A percentile compares a stretch with the other conserved stretches of the same genome.
Evolutionary conservation across 1,140 invertebrate genomes (phyloP).

Genomic region (Orius insidiosus): DNA sequence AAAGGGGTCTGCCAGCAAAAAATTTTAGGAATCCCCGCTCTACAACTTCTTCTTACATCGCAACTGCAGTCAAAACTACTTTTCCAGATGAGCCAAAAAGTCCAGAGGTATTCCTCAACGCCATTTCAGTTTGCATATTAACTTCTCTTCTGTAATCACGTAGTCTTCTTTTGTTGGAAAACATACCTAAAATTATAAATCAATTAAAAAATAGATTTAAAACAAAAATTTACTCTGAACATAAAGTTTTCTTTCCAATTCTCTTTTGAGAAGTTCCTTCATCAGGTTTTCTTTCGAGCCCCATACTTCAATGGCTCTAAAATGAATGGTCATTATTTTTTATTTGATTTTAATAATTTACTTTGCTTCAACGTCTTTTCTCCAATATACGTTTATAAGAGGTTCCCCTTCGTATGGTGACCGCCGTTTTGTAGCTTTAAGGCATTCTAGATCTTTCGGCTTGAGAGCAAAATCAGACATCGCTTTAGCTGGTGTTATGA

Average conservation of each 20-base stretch:
- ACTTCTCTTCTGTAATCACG: slow-evolving; percentile 64
- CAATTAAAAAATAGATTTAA: too few species aligned
- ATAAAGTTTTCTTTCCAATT: slow-evolving; percentile 57
- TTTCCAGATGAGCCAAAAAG: slow-evolving; percentile 62
- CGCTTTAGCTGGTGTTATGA: slow-evolving; percentile 78
- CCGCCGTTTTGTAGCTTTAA: slow-evolving; percentile 78
- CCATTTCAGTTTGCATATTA: slow-evolving; percentile 33
- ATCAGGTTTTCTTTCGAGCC: slow-evolving; percentile 65
- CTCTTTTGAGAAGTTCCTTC: slow-evolving; percentile 57
- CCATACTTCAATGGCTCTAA: slow-evolving; percentile 76
- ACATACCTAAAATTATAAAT: too few species aligned
- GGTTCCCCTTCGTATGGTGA: slow-evolving; percentile 86
- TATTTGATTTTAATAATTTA: too few species aligned
- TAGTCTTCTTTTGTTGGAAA: slow-evolving; percentile 67
- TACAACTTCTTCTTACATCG: too few species aligned
- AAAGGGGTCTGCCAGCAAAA: too few species aligned
- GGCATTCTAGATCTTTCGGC: slow-evolving; percentile 59
- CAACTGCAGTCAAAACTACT: slow-evolving; percentile 71
- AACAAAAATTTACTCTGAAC: too few species aligned
- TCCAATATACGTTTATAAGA: slow-evolving; percentile 84
- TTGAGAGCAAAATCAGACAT: slow-evolving; percentile 85
- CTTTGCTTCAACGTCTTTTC: slow-evolving; percentile 90
- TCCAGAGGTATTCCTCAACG: slow-evolving; percentile 36
- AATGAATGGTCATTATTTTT: too few species aligned
- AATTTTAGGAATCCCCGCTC: too few species aligned